Evolutionary conservation across 2,888 invertebrate species (phyloP), one percentile per base, ranked within the genome.

Genomic region (Drosophila aldrichi): DNA sequence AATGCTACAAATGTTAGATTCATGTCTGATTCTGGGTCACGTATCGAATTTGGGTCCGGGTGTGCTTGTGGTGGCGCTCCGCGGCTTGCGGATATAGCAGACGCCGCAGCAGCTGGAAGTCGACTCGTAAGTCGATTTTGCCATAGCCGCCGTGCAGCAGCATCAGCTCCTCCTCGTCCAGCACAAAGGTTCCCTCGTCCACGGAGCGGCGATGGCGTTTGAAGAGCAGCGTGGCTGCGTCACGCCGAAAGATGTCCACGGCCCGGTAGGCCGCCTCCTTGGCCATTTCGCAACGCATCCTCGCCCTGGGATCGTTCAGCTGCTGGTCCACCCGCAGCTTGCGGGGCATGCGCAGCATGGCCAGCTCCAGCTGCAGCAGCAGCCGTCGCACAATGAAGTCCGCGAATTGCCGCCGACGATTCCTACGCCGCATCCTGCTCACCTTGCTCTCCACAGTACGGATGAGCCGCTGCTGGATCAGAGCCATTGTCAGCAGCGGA

Each of bases 311-410:
- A 46, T 78, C 52, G 1, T 54, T 16, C 29, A 68, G 16, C 4
- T 38, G 51, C 4, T 36, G 40, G 2, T 46, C n/a, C 22, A 32
- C 8, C 0, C 44, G 14, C 10, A 25, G 7, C 0, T 8, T 9
- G 8, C 8, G 2, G 1, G 82, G 72, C 55, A 77, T 32, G 0
- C 34, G 29, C n/a, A 51, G 14, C 48, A 62, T 49, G 46, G 78
- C 79, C 58, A 46, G 18, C 12, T 79, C 74, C 54, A 82, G 66
- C 4, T 80, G 73, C n/a, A 66, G 43, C 8, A 82, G 14, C 48
- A 82, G 29, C 6, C 86, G 86, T 2, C 82, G 77, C 43, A 82
- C 20, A 12, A 85, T 75, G 3, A 75, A 85, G 36, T 63, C 25
- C 8, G 64, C 73, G 29, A 38, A 82, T 8, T 29, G 32, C 0